Conservation (phyloP, 2,113 vertebrate genomes). For the Henicopernis longicauda region DNA sequence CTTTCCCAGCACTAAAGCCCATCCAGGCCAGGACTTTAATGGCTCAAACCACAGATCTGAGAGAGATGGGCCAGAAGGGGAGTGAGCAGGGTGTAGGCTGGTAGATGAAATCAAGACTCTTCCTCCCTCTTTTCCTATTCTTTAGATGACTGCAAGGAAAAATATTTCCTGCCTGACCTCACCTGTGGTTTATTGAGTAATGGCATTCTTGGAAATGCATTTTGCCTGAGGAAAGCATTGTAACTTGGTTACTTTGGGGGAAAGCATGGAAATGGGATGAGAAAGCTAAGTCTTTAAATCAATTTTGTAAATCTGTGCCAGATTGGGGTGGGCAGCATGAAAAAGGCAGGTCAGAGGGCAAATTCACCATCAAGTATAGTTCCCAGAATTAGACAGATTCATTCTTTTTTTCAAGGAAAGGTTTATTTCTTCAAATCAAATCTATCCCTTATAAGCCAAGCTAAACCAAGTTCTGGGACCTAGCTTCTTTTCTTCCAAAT, state of each 20-base stretch:
- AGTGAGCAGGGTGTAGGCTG: neutral
- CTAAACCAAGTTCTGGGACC: neutral
- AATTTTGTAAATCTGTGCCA: neutral
- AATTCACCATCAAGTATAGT: neutral
- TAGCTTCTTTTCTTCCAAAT: neutral
- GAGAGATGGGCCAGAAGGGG: fast-evolving
- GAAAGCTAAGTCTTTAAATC: neutral
- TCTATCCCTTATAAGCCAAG: neutral
- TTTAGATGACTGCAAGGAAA: neutral
- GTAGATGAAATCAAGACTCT: neutral
- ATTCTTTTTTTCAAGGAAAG: neutral
- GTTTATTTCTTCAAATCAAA: neutral
- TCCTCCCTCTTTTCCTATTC: neutral
- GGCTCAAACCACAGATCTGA: neutral
- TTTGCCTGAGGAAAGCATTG: neutral
- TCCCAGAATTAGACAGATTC: neutral
- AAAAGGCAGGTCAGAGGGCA: neutral
- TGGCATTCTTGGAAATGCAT: neutral
- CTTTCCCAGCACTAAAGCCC: neutral
- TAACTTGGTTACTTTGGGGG: neutral
- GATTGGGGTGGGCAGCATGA: neutral
- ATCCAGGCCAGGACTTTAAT: neutral
- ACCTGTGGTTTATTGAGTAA: neutral
- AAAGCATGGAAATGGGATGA: neutral
- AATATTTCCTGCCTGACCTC: neutral